These are phyloP conservation scores for Prorops nasuta DNA, from an alignment of 1,140 invertebrate genomes.

Conservation along the genomic window DNA sequence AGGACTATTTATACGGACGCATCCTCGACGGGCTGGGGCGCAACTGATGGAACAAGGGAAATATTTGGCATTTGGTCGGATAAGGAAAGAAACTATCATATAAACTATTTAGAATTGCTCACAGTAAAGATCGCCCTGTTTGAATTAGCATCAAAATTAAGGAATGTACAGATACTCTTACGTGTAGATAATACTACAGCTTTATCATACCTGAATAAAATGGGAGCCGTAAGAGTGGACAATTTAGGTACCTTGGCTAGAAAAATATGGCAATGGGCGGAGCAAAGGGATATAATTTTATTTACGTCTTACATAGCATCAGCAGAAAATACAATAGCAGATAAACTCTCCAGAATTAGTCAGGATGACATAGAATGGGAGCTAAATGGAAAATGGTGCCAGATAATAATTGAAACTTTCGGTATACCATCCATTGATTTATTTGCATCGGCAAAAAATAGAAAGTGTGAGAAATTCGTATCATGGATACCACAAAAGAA, in stretches of 20 bases:
- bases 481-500: slow-evolving; percentile 10
- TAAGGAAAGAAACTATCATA: not conserved
- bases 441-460: slow-evolving; percentile 5
- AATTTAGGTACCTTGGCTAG: slow-evolving; percentile 10
- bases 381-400: not conserved
- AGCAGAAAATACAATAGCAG: slow-evolving; percentile 20
- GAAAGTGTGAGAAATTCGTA: slow-evolving; percentile 1
- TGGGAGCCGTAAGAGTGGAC: slow-evolving; percentile 21
- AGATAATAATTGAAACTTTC: slow-evolving; percentile 3
- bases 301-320: slow-evolving; percentile 28
- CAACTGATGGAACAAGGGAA: not conserved
- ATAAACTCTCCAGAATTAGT: slow-evolving; percentile 20
- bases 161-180: slow-evolving; percentile 15
- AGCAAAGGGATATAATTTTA: slow-evolving; percentile 19
- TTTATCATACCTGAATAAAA: slow-evolving; percentile 22
- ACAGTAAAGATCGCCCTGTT: slow-evolving; percentile 6
- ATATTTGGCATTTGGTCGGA: not conserved
- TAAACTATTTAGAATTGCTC: slow-evolving; percentile 7
- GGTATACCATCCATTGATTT: slow-evolving; percentile 2
- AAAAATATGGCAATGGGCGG: slow-evolving; percentile 25
- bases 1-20: not conserved
- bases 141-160: slow-evolving; percentile 8
- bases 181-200: slow-evolving; percentile 25
- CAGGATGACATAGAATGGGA: slow-evolving; percentile 26
- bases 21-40: not conserved